Evolutionary conservation across 2,113 vertebrate species (phyloP).

Genomic region (Orcinus orca): DNA sequence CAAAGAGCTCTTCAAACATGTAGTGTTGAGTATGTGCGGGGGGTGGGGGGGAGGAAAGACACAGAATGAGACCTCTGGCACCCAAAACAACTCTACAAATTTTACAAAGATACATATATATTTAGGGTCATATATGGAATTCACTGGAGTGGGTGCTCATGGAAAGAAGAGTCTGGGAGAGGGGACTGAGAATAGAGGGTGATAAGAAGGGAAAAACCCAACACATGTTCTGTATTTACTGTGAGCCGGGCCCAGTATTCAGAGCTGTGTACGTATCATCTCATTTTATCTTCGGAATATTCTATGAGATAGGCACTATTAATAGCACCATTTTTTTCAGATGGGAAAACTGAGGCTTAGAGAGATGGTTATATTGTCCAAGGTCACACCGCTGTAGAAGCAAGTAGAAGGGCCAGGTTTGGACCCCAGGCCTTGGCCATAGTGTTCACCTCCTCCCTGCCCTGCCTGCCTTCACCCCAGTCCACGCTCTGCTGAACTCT

Average conservation of each 20-base stretch:
- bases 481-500: background rate
- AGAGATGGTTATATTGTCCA: background rate
- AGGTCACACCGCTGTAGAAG: background rate
- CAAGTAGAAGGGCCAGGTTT: background rate
- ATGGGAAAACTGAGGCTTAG: background rate
- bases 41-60: fast-evolving
- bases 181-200: background rate
- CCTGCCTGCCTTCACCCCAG: background rate
- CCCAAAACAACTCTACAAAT: background rate
- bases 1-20: background rate
- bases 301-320: background rate
- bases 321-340: background rate
- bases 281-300: background rate
- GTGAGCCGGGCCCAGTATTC: background rate
- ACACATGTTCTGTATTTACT: background rate
- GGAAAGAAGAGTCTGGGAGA: background rate
- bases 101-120: background rate
- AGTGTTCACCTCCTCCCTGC: background rate
- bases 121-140: background rate
- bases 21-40: background rate
- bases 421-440: background rate
- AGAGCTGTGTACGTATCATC: background rate
- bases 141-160: background rate
- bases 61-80: background rate
- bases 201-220: background rate